Evolutionary conservation across 2,797 vertebrate species (phyloP).

Genomic region (Acanthornis magna): DNA sequence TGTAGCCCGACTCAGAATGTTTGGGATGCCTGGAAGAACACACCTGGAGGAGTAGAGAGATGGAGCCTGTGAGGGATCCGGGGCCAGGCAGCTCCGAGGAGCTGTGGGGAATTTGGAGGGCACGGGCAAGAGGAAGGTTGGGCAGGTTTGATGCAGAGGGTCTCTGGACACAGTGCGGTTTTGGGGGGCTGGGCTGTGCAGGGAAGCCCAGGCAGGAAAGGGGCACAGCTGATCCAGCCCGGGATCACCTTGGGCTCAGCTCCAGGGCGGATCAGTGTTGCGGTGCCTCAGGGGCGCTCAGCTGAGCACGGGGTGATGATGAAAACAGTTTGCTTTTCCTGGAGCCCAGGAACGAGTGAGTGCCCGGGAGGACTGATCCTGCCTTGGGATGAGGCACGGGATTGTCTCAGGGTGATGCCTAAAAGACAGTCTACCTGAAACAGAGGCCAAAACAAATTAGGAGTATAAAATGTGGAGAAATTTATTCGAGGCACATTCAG

Average conservation of each 20-base stretch:
- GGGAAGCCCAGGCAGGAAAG: neutral
- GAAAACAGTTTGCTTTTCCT: neutral
- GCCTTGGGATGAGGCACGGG: neutral
- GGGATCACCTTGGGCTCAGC: neutral
- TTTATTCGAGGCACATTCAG: too few species aligned
- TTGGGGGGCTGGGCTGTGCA: neutral
- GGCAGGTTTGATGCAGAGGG: neutral
- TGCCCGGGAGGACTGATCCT: neutral
- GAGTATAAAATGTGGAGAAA: too few species aligned
- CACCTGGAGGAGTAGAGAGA: neutral
- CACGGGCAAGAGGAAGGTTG: neutral
- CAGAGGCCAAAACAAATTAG: too few species aligned
- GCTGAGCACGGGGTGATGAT: neutral
- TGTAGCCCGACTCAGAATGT: neutral
- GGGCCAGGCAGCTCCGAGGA: neutral
- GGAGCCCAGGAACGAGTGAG: neutral
- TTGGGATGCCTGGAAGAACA: neutral
- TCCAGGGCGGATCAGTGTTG: neutral
- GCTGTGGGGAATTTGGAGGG: neutral
- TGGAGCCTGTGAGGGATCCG: neutral
- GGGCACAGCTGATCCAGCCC: neutral
- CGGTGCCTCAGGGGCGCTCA: neutral
- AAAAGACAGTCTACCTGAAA: too few species aligned
- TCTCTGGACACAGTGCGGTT: neutral
- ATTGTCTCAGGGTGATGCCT: too few species aligned